phyloP scores from a whole-genome alignment of 2,797 vertebrate genomes.

The Fistularia commersonii region DNA sequence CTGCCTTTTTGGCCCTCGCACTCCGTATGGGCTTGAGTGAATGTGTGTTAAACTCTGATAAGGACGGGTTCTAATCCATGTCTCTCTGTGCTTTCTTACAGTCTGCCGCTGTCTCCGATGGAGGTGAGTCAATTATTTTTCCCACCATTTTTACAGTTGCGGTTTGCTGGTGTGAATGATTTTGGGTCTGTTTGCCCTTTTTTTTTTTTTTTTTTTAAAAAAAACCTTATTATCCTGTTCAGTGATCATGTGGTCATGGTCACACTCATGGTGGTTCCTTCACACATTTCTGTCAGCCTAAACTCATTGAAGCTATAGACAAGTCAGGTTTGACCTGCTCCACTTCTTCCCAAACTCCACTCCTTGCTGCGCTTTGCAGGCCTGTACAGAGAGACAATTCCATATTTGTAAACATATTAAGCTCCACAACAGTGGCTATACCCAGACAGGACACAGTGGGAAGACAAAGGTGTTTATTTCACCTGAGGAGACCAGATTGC shows the following conservation, averaged over 20 bases:
- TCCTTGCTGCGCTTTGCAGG: not conserved
- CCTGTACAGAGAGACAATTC: too few species aligned
- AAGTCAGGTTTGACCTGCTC: slow-evolving; percentile 42
- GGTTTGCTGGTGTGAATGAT: not conserved
- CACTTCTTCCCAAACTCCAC: slow-evolving; percentile 27
- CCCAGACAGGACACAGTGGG: not conserved
- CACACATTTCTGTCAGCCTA: slow-evolving; percentile 1
- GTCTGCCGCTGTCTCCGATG: slow-evolving; percentile 96
- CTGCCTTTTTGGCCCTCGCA: slow-evolving; percentile 12
- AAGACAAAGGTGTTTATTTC: not conserved
- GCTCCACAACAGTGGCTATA: not conserved
- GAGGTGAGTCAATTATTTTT: slow-evolving; percentile 82
- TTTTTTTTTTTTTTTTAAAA: not conserved
- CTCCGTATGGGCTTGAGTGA: slow-evolving; percentile 13
- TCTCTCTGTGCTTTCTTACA: slow-evolving; percentile 88
- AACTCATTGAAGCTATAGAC: slow-evolving; percentile 4
- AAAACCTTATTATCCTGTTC: not conserved
- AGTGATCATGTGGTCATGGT: not conserved
- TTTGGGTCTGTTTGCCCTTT: not conserved
- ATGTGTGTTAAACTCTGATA: slow-evolving; percentile 51
- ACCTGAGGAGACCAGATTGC: too few species aligned
- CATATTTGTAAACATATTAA: slow-evolving; percentile 8
- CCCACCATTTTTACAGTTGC: not conserved
- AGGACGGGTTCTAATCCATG: slow-evolving; percentile 79
- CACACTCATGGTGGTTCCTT: not conserved